Conservation (phyloP, 1,140 invertebrate species). For the Macrocentrus cingulum region DNA sequence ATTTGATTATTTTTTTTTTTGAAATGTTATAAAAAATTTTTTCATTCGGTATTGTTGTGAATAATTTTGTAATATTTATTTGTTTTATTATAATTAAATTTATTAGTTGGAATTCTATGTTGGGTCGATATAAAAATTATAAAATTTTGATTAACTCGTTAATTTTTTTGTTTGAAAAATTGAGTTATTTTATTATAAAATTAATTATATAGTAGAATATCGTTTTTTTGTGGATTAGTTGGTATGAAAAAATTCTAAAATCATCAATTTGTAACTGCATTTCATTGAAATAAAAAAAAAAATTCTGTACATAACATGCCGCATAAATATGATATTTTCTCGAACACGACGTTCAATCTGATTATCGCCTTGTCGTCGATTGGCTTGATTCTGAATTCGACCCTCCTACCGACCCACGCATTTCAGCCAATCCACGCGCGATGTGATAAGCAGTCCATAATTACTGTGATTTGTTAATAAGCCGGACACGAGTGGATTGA, state of each 20-base stretch:
- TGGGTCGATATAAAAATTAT: no score
- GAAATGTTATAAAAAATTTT: neutral
- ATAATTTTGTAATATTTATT: no score
- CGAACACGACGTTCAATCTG: conserved; percentile 36
- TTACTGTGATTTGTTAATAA: conserved; percentile 54
- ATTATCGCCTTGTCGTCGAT: conserved; percentile 38
- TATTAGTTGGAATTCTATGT: no score
- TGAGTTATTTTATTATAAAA: no score
- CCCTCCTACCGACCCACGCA: conserved; percentile 35
- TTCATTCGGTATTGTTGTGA: neutral
- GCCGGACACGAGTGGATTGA: conserved; percentile 24
- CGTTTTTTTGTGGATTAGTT: no score
- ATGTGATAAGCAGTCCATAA: conserved; percentile 52
- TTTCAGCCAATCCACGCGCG: conserved; percentile 40
- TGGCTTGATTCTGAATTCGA: conserved; percentile 38
- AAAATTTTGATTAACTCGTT: no score
- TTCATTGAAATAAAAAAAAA: no score
- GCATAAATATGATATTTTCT: conserved; percentile 42
- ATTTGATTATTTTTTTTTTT: neutral
- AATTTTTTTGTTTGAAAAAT: no score
- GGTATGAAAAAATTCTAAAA: no score
- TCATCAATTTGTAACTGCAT: no score
- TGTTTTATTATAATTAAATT: no score
- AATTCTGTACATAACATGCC: conserved; percentile 39
- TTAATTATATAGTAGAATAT: no score